Percentiles rank a stretch among this genome's conserved stretches.
Evolutionary conservation across 2,888 invertebrate genomes (phyloP).

Genomic region (Gortyna flavago): DNA sequence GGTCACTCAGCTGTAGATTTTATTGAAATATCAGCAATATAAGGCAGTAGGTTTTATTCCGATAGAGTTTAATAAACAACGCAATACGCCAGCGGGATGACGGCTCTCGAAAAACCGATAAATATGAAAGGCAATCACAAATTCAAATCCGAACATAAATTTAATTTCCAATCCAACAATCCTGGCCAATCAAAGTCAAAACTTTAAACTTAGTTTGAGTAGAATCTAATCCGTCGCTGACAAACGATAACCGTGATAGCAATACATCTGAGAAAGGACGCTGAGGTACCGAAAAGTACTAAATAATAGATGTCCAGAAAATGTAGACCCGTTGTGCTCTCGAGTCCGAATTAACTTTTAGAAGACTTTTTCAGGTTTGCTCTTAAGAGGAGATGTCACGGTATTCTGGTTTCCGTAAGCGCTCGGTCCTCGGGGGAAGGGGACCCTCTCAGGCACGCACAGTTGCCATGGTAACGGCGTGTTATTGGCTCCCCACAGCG

Average conservation of each 20-base stretch:
- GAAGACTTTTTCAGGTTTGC: slow-evolving; percentile 64
- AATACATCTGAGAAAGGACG: slow-evolving; percentile 68
- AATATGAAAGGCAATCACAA: slow-evolving; percentile 44
- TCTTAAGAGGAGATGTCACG: slow-evolving; percentile 77
- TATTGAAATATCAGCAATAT: slow-evolving; percentile 6
- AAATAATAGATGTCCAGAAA: slow-evolving; percentile 73
- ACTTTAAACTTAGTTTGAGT: slow-evolving; percentile 52
- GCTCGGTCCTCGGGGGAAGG: slow-evolving; percentile 79
- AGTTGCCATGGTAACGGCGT: slow-evolving; percentile 85
- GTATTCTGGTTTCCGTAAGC: slow-evolving; percentile 81
- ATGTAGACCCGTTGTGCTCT: slow-evolving; percentile 65
- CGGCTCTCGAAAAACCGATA: slow-evolving; percentile 50
- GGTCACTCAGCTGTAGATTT: neutral
- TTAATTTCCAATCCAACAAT: slow-evolving; percentile 52
- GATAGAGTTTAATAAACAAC: slow-evolving; percentile 1
- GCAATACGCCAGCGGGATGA: slow-evolving; percentile 19
- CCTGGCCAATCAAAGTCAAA: slow-evolving; percentile 55
- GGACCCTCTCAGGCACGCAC: slow-evolving; percentile 80
- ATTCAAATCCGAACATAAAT: slow-evolving; percentile 52
- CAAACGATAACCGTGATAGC: slow-evolving; percentile 65
- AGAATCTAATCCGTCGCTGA: slow-evolving; percentile 68
- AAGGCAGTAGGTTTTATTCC: slow-evolving; percentile 3
- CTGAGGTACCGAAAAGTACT: slow-evolving; percentile 71
- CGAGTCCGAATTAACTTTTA: slow-evolving; percentile 26
- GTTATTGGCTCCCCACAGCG: slow-evolving; percentile 87